Evolutionary conservation across 2,113 vertebrate species (phyloP).

Genomic region (Hippoglossus stenolepis): DNA sequence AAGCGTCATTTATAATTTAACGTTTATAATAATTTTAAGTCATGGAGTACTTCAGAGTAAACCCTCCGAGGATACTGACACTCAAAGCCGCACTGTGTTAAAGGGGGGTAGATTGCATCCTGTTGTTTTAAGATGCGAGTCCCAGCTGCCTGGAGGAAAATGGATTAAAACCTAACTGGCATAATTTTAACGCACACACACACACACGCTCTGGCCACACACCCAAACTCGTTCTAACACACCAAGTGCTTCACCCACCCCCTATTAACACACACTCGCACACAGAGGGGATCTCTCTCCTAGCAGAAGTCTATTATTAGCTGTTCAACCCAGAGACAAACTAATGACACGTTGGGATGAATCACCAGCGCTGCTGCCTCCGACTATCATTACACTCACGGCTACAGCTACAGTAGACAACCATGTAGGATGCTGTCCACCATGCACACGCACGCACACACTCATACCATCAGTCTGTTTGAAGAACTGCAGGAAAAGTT

Average conservation of each 20-base stretch:
- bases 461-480: conserved; percentile 31
- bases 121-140: conserved; percentile 48
- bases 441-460: conserved; percentile 20
- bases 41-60: neutral
- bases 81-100: neutral
- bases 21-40: neutral
- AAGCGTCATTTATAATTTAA: neutral
- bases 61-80: neutral
- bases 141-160: conserved; percentile 55
- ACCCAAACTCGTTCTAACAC: conserved; percentile 44
- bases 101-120: conserved; percentile 21
- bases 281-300: conserved; percentile 78
- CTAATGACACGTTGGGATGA: conserved; percentile 84
- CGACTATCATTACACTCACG: conserved; percentile 67
- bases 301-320: conserved; percentile 84
- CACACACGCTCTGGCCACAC: conserved; percentile 17
- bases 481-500: conserved; percentile 27
- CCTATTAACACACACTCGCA: conserved; percentile 52
- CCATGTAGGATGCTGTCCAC: conserved; percentile 51
- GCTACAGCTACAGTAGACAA: conserved; percentile 58
- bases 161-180: conserved; percentile 34
- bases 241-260: conserved; percentile 54
- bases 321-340: conserved; percentile 86
- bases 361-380: conserved; percentile 72
- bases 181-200: conserved; percentile 16